Evolutionary conservation across 2,113 vertebrate genomes (phyloP).

Genomic region (Nothoprocta perdicaria): DNA sequence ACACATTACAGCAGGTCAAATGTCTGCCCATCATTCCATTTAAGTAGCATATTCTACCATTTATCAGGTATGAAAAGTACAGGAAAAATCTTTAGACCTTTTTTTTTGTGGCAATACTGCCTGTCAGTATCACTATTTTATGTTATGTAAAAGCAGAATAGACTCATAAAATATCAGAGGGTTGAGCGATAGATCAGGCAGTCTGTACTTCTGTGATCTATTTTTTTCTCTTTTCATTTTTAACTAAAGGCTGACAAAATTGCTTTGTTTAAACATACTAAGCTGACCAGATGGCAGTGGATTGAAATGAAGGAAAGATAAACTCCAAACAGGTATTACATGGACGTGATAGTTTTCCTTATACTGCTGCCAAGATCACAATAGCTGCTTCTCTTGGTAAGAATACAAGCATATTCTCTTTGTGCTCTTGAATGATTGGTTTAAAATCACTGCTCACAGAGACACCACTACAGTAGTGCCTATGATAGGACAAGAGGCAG

Average conservation of each 20-base stretch:
- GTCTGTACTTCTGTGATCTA: not conserved
- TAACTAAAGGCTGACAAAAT: slow-evolving; percentile 19
- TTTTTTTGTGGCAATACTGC: slow-evolving; percentile 6
- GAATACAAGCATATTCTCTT: not conserved
- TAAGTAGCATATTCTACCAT: slow-evolving; percentile 60
- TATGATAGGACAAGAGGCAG: not conserved
- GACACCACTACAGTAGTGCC: not conserved
- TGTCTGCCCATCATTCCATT: slow-evolving; percentile 55
- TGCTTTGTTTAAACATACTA: not conserved
- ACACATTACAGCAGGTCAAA: slow-evolving; percentile 42
- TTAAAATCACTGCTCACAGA: not conserved
- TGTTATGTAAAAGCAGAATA: not conserved
- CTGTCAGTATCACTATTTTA: slow-evolving; percentile 47
- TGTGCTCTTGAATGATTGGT: not conserved
- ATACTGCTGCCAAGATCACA: not conserved
- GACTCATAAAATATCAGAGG: not conserved
- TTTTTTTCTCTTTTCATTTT: not conserved
- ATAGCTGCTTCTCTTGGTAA: not conserved
- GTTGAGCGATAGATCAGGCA: not conserved
- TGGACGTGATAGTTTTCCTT: not conserved
- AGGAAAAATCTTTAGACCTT: slow-evolving; percentile 36
- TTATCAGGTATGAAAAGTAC: slow-evolving; percentile 61
- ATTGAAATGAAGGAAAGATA: not conserved
- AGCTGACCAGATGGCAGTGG: not conserved
- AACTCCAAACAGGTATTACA: not conserved